These are phyloP conservation scores for Autographa gamma DNA, from an alignment of 2,888 invertebrate species.

Conservation along the genomic window DNA sequence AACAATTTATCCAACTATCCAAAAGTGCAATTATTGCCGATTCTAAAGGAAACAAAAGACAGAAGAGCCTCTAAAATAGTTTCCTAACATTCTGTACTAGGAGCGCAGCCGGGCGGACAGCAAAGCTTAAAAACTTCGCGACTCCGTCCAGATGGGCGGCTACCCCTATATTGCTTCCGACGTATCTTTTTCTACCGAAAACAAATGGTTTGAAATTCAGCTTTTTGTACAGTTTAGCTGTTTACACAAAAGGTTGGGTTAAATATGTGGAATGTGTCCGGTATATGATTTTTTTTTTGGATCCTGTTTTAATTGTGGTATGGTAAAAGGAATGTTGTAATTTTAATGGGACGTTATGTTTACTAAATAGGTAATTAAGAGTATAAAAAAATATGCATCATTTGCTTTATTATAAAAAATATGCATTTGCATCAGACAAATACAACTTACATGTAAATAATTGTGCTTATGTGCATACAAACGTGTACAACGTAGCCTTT, in stretches of 20 bases:
- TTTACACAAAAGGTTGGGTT: neutral
- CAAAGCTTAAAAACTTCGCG: slow-evolving; percentile 49
- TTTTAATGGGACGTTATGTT: no score
- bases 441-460: no score
- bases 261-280: no score
- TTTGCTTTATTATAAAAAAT: no score
- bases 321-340: no score
- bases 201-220: slow-evolving; percentile 11
- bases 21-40: neutral
- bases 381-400: no score
- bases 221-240: neutral
- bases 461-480: no score
- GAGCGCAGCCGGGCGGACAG: slow-evolving; percentile 34
- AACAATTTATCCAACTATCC: neutral
- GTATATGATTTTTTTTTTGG: no score
- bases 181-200: slow-evolving; percentile 32
- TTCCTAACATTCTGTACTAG: slow-evolving; percentile 29
- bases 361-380: no score
- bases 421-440: no score
- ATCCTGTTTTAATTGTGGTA: no score
- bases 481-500: no score
- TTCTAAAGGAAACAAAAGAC: slow-evolving; percentile 16
- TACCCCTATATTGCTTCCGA: slow-evolving; percentile 41
- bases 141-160: slow-evolving; percentile 38
- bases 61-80: slow-evolving; percentile 29